Evolutionary conservation across 1,140 invertebrate genomes (phyloP).

Genomic region (Muscidifurax raptorellus): DNA sequence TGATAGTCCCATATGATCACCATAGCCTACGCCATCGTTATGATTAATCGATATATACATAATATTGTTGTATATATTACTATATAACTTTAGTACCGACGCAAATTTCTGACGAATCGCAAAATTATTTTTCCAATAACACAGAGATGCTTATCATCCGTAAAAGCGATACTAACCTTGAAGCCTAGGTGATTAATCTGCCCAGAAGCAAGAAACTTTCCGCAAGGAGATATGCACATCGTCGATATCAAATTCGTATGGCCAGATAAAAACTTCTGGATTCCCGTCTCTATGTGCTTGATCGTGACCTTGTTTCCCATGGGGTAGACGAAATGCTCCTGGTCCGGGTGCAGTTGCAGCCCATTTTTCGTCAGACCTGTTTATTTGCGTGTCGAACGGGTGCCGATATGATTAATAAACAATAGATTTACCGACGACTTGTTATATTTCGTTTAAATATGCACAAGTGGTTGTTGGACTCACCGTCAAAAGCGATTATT

Average conservation of each 20-base stretch:
- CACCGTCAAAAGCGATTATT: slow-evolving; percentile 86
- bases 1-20: slow-evolving; percentile 93
- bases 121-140: no score
- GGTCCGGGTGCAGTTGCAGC: slow-evolving; percentile 86
- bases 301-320: slow-evolving; percentile 90
- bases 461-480: slow-evolving; percentile 26
- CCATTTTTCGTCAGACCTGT: slow-evolving; percentile 82
- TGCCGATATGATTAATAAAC: no score
- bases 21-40: slow-evolving; percentile 77
- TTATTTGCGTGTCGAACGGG: not conserved
- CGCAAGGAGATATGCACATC: slow-evolving; percentile 85
- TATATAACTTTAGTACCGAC: no score
- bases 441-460: no score
- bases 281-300: slow-evolving; percentile 82
- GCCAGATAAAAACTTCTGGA: slow-evolving; percentile 86
- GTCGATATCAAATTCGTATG: slow-evolving; percentile 91
- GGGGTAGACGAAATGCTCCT: slow-evolving; percentile 86
- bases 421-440: no score
- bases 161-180: slow-evolving; percentile 77
- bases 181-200: slow-evolving; percentile 94
- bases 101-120: no score
- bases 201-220: slow-evolving; percentile 89
- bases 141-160: not conserved
- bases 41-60: not conserved
- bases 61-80: no score